A percentile compares a stretch with the other conserved stretches of the same genome.
Conservation (phyloP, 2,797 vertebrate species). For the Huso huso region DNA sequence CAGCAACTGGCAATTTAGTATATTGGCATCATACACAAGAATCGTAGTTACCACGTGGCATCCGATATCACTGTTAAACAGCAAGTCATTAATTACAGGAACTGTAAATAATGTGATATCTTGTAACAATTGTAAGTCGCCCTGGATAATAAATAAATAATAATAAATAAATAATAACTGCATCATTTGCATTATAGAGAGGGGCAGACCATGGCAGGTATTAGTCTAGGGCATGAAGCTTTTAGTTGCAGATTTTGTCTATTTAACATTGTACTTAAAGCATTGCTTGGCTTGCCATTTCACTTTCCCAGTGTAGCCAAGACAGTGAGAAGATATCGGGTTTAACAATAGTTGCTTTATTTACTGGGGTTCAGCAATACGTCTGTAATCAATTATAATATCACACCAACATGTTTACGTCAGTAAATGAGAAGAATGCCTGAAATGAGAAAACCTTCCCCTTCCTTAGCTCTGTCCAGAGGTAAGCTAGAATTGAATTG, state of each 20-base stretch:
- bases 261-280: neutral
- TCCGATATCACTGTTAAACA: constrained; percentile 56
- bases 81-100: constrained; percentile 60
- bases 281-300: neutral
- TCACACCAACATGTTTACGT: too few species aligned
- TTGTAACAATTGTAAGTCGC: too few species aligned
- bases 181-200: constrained; percentile 39
- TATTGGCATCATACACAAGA: constrained; percentile 36
- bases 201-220: constrained; percentile 18
- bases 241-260: constrained; percentile 12
- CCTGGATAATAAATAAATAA: too few species aligned
- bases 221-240: constrained; percentile 12
- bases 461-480: too few species aligned
- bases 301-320: neutral
- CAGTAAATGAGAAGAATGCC: too few species aligned
- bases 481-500: too few species aligned
- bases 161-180: too few species aligned
- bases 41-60: constrained; percentile 56
- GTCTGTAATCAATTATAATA: too few species aligned
- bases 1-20: constrained; percentile 40
- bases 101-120: too few species aligned
- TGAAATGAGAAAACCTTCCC: too few species aligned
- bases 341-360: neutral
- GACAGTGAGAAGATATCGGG: neutral
- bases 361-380: too few species aligned